phyloP scores from a whole-genome alignment of 2,888 invertebrate genomes.

The Druceiella hillmani region DNA sequence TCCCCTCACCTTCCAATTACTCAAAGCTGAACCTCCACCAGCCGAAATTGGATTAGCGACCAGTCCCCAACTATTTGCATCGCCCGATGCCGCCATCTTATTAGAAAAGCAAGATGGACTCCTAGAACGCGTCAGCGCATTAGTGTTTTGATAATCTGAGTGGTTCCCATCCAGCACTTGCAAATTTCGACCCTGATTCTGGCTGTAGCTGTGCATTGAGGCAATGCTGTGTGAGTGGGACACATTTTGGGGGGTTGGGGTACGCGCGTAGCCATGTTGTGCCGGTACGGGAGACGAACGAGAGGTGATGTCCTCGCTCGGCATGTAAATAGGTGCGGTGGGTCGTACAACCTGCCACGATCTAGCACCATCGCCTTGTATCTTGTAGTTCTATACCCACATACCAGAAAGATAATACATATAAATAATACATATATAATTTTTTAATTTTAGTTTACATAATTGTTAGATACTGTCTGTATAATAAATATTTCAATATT shows the following conservation, averaged over 20 bases:
- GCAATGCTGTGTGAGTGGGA: constrained; percentile 50
- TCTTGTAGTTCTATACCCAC: constrained; percentile 52
- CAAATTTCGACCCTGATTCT: constrained; percentile 37
- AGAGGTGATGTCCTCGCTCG: constrained; percentile 37
- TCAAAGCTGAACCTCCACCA: constrained; percentile 27
- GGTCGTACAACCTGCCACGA: constrained; percentile 47
- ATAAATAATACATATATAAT: too few relatives aligned
- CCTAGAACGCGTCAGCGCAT: constrained; percentile 33
- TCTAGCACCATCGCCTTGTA: constrained; percentile 49
- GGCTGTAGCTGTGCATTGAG: constrained; percentile 52
- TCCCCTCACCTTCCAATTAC: constrained; percentile 53
- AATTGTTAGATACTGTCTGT: too few relatives aligned
- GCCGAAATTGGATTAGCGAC: constrained; percentile 36
- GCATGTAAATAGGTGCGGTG: constrained; percentile 48
- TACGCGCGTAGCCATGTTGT: constrained; percentile 22
- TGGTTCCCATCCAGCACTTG: constrained; percentile 37
- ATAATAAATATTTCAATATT: too few relatives aligned
- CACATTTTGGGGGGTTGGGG: constrained; percentile 41
- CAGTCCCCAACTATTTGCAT: constrained; percentile 44
- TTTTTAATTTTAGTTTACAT: too few relatives aligned
- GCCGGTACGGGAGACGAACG: constrained; percentile 29
- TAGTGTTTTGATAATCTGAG: constrained; percentile 43
- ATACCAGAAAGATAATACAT: too few relatives aligned
- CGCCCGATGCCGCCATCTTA: constrained; percentile 48
- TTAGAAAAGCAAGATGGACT: constrained; percentile 52